Evolutionary conservation across 2,113 vertebrate species (phyloP).

Genomic region (Henicopernis longicauda): DNA sequence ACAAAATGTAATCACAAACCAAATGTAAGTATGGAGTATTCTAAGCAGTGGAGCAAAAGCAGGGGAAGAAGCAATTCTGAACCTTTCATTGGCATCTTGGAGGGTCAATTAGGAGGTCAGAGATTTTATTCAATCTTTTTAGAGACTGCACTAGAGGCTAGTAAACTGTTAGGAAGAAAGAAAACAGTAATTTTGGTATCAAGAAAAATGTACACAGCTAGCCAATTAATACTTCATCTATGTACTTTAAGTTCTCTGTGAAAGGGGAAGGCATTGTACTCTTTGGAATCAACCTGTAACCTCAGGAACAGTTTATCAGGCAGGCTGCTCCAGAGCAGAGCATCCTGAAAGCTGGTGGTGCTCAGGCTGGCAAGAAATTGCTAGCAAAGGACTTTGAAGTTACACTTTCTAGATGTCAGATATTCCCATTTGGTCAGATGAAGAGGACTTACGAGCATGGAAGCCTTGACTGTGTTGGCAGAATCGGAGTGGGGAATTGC

Average conservation of each 20-base stretch:
- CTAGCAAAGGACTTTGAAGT: not conserved
- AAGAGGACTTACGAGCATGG: not conserved
- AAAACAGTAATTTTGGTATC: not conserved
- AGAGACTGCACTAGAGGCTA: not conserved
- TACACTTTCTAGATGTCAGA: not conserved
- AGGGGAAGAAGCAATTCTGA: not conserved
- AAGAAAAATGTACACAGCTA: not conserved
- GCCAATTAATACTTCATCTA: not conserved
- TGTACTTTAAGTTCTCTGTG: not conserved
- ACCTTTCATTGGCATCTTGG: not conserved
- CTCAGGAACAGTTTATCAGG: not conserved
- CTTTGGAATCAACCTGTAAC: not conserved
- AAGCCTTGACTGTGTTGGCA: not conserved
- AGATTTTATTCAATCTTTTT: not conserved
- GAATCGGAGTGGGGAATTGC: not conserved
- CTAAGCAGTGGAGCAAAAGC: not conserved
- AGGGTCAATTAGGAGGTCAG: not conserved
- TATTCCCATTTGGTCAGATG: not conserved
- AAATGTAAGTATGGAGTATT: not conserved
- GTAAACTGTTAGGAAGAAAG: not conserved
- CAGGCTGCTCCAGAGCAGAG: not conserved
- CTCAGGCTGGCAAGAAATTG: not conserved
- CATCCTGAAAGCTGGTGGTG: not conserved
- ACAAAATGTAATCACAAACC: not conserved
- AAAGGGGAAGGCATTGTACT: not conserved